Evolutionary conservation across 2,888 invertebrate genomes (phyloP).

Genomic region (Nebria salina): DNA sequence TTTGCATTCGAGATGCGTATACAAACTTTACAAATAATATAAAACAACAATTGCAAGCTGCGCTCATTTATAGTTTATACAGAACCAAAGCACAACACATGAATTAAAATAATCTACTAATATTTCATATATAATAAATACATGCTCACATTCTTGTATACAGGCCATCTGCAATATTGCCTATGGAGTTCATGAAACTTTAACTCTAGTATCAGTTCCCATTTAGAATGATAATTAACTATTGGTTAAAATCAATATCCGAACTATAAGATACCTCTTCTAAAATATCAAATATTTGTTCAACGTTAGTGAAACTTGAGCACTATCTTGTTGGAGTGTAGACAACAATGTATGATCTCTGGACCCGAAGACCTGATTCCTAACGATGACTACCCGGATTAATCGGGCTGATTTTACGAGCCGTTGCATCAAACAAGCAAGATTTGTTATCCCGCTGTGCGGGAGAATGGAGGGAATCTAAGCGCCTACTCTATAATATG

Average conservation of each 20-base stretch:
- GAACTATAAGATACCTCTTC: not conserved
- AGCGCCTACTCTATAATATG: conserved; percentile 50
- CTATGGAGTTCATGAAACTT: no score
- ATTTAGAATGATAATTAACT: no score
- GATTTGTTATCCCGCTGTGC: conserved; percentile 52
- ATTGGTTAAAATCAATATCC: no score
- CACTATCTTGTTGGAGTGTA: not conserved
- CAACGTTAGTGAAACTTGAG: not conserved
- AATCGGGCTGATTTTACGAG: conserved; percentile 54
- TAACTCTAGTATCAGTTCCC: no score
- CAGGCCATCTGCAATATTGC: no score
- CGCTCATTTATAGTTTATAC: not conserved
- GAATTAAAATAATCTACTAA: not conserved
- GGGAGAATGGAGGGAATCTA: conserved; percentile 50
- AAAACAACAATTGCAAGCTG: conserved; percentile 34
- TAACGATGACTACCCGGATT: conserved; percentile 48
- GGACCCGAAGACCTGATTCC: not conserved
- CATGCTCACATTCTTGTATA: no score
- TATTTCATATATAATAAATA: no score
- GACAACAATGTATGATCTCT: not conserved
- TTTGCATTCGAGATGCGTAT: conserved; percentile 34
- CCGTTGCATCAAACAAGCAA: conserved; percentile 52
- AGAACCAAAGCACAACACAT: not conserved
- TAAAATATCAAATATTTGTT: not conserved
- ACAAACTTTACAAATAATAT: conserved; percentile 34